Evolutionary conservation across 1,140 invertebrate species (phyloP).

Genomic region (Potamilus streckersoni): DNA sequence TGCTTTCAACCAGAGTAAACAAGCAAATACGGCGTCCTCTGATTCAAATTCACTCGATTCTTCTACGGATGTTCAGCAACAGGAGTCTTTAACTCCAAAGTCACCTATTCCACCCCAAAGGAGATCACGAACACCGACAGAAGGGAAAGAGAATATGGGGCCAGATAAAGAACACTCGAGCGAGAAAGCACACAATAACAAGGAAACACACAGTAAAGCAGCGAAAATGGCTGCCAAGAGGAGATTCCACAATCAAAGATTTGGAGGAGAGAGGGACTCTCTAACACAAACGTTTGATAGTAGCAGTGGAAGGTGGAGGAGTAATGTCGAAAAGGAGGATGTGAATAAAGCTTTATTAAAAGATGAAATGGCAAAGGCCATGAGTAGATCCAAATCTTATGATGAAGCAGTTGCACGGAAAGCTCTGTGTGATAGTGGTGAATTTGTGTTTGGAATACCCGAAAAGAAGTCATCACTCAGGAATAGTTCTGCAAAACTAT

Average conservation of each 20-base stretch:
- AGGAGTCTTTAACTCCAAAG: conserved; percentile 16
- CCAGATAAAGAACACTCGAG: conserved; percentile 10
- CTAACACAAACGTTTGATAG: conserved; percentile 29
- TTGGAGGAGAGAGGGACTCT: conserved; percentile 47
- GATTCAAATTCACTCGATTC: not conserved
- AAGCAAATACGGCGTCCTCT: conserved; percentile 18
- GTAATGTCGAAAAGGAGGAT: conserved; percentile 57
- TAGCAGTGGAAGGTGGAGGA: conserved; percentile 42
- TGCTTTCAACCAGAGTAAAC: conserved; percentile 31
- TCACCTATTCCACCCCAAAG: conserved; percentile 26
- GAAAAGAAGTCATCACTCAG: conserved; percentile 25
- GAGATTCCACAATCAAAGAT: conserved; percentile 53
- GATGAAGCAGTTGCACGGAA: conserved; percentile 56
- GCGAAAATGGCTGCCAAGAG: conserved; percentile 56
- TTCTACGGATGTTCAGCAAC: not conserved
- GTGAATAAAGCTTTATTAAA: conserved; percentile 57
- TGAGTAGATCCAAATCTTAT: conserved; percentile 61
- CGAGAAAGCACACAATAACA: conserved; percentile 27
- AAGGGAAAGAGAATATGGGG: conserved; percentile 14
- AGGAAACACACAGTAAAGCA: conserved; percentile 40
- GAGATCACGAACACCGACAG: conserved; percentile 15
- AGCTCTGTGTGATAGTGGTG: conserved; percentile 31
- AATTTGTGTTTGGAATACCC: conserved; percentile 6
- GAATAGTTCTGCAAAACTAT: conserved; percentile 22
- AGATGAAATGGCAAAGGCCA: conserved; percentile 40